Evolutionary conservation across 2,113 vertebrate genomes (phyloP).

Genomic region (Cyanoramphus novaezelandiae): DNA sequence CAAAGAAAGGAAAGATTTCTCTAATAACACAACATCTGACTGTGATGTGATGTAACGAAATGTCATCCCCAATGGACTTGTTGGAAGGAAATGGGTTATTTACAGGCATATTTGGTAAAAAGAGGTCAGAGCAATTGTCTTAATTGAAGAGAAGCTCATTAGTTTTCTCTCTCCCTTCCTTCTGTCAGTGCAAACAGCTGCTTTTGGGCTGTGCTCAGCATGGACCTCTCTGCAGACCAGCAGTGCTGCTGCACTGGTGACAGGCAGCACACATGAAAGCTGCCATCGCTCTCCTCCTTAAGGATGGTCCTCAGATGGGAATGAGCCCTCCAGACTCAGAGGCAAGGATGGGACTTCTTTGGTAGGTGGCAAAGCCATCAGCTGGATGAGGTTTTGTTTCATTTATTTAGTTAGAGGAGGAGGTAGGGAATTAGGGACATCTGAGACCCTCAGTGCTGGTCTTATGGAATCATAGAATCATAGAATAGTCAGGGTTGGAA

Average conservation of each 20-base stretch:
- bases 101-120: not conserved
- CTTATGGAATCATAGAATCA: not conserved
- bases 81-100: not conserved
- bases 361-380: not conserved
- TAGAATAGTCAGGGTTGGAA: too few species aligned
- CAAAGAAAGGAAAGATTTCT: not conserved
- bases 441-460: not conserved
- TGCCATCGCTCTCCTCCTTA: not conserved
- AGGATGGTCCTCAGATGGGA: fast-evolving
- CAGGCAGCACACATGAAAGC: not conserved
- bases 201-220: not conserved
- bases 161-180: not conserved
- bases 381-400: not conserved
- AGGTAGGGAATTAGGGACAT: not conserved
- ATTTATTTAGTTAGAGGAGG: not conserved
- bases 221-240: not conserved
- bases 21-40: not conserved
- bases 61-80: not conserved
- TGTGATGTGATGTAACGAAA: not conserved
- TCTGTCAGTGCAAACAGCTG: not conserved
- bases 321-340: not conserved
- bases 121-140: not conserved
- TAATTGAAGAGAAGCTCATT: not conserved
- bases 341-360: not conserved
- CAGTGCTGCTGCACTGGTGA: not conserved